phyloP scores from a whole-genome alignment of 2,888 invertebrate genomes.

The Phaonia tiefii region DNA sequence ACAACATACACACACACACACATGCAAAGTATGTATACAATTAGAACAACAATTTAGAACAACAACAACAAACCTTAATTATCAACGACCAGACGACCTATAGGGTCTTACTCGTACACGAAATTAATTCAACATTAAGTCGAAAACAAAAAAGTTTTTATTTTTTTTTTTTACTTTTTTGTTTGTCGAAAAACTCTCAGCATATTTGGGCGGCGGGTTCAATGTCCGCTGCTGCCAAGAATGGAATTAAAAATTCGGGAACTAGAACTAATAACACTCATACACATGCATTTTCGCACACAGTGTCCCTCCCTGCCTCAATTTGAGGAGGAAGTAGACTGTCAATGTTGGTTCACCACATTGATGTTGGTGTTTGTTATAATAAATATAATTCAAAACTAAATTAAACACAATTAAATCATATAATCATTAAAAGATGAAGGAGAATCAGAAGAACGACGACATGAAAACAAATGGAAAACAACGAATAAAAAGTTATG shows the following conservation, averaged over 20 bases:
- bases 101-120: not conserved
- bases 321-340: not conserved
- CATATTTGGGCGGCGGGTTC: not conserved
- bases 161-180: not conserved
- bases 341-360: too few species aligned
- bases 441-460: too few species aligned
- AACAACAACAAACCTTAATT: too few species aligned
- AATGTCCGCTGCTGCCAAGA: not conserved
- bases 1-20: not conserved
- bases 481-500: not conserved
- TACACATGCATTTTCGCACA: not conserved
- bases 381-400: conserved; percentile 41
- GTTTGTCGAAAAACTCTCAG: not conserved
- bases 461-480: not conserved
- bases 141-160: not conserved
- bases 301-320: not conserved
- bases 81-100: not conserved
- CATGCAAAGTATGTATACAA: not conserved
- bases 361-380: not conserved
- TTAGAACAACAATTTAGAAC: conserved; percentile 22
- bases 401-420: conserved; percentile 52
- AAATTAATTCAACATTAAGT: conserved; percentile 18
- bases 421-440: conserved; percentile 31
- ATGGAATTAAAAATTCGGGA: too few species aligned
- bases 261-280: not conserved